Conservation (phyloP, 2,113 vertebrate genomes). For the Phalacrocorax brasilianus region DNA sequence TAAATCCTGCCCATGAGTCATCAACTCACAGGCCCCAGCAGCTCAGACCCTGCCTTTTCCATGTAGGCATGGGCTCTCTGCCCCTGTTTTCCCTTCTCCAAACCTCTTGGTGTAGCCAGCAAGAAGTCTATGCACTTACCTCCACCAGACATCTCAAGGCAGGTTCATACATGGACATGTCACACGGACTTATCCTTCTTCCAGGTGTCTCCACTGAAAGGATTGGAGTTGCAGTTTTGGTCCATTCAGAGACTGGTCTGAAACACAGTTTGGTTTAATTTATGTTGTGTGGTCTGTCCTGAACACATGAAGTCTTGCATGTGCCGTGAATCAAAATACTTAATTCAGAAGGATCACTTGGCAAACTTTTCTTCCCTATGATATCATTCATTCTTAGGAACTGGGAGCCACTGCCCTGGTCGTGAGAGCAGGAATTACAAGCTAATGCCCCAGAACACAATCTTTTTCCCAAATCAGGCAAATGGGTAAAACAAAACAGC, state of each 20-base stretch:
- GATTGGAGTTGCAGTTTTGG: neutral
- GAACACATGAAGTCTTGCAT: neutral
- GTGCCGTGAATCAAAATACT: neutral
- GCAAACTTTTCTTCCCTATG: neutral
- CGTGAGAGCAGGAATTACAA: neutral
- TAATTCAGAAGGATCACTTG: neutral
- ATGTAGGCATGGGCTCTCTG: neutral
- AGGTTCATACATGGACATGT: neutral
- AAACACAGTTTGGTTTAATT: neutral
- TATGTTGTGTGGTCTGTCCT: neutral
- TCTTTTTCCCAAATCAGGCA: slow-evolving; percentile 4
- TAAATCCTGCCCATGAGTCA: neutral
- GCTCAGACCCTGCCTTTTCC: neutral
- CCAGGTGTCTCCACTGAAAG: neutral
- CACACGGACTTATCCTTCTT: neutral
- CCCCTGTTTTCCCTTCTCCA: neutral
- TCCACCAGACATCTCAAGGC: neutral
- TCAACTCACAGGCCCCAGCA: neutral
- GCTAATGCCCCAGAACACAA: neutral
- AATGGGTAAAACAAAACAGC: neutral
- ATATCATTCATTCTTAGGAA: neutral
- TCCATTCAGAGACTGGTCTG: neutral
- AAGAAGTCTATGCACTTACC: neutral
- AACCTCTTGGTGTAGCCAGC: neutral
- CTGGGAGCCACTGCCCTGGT: neutral